Conservation (phyloP, 2,888 invertebrate genomes). For the Hydropsyche betteni region DNA sequence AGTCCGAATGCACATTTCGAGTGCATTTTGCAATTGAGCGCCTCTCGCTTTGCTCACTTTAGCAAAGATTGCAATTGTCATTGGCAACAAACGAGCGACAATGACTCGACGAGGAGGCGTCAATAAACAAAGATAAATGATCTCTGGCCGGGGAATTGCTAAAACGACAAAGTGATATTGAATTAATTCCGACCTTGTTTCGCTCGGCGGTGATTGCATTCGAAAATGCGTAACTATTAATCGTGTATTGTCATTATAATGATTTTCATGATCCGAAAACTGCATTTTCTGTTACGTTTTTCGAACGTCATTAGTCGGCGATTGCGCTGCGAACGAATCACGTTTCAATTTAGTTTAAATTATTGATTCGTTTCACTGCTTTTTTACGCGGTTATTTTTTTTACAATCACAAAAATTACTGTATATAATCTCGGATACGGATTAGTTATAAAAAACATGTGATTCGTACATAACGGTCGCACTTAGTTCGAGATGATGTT, state of each 20-base stretch:
- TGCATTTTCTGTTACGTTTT: too few relatives aligned
- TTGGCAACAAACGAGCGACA: constrained; percentile 33
- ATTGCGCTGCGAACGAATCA: too few relatives aligned
- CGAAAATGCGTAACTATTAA: too few relatives aligned
- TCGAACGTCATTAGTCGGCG: too few relatives aligned
- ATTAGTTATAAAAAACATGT: too few relatives aligned
- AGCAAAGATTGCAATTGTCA: constrained; percentile 35
- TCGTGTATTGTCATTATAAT: too few relatives aligned
- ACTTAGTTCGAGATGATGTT: too few relatives aligned
- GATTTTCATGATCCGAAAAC: too few relatives aligned
- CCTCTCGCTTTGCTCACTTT: constrained; percentile 15
- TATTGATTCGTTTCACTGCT: constrained; percentile 10
- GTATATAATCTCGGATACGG: too few relatives aligned
- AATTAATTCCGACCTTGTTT: constrained; percentile 24
- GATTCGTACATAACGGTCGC: too few relatives aligned
- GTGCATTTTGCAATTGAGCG: constrained; percentile 17
- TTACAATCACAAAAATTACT: background rate
- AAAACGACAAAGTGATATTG: constrained; percentile 24
- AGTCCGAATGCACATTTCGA: background rate
- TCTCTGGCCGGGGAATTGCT: background rate
- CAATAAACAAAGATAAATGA: constrained; percentile 40
- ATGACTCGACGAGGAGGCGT: constrained; percentile 39
- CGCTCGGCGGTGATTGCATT: too few relatives aligned
- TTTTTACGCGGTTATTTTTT: background rate
- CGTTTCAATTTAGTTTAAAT: background rate